Evolutionary conservation across 2,888 invertebrate genomes (phyloP).

Genomic region (Lacanobia oleracea): DNA sequence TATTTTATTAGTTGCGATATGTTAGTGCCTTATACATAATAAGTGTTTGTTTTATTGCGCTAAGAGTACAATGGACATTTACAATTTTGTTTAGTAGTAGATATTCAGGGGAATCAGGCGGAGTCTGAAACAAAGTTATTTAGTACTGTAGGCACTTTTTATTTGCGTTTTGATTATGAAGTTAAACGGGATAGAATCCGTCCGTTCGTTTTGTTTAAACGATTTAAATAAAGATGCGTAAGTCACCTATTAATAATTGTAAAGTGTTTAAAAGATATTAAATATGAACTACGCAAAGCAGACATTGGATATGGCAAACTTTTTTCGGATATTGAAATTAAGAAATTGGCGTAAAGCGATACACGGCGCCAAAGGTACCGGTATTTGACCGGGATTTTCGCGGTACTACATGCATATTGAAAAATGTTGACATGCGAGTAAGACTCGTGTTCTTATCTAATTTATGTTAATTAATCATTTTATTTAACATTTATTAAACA

Average conservation of each 20-base stretch:
- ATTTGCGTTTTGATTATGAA: constrained; percentile 48
- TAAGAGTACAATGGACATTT: constrained; percentile 79
- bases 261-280: not conserved
- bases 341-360: not conserved
- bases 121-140: constrained; percentile 56
- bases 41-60: constrained; percentile 64
- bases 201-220: constrained; percentile 47
- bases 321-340: not conserved
- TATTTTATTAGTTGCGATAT: constrained; percentile 40
- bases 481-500: constrained; percentile 37
- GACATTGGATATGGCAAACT: not conserved
- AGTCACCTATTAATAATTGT: not conserved
- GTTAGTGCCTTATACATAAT: constrained; percentile 54
- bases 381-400: not conserved
- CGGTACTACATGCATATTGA: not conserved
- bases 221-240: not conserved
- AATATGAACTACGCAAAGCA: not conserved
- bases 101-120: constrained; percentile 18
- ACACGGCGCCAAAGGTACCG: not conserved
- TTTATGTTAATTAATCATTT: constrained; percentile 27
- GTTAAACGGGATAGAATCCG: constrained; percentile 57
- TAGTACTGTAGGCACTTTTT: constrained; percentile 51
- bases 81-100: constrained; percentile 59
- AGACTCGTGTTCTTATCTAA: constrained; percentile 45
- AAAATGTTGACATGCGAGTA: constrained; percentile 28